A percentile compares a stretch with the other conserved stretches of the same genome.
phyloP scores from a whole-genome alignment of 2,113 vertebrate genomes.

The Pycnonotus jocosus region DNA sequence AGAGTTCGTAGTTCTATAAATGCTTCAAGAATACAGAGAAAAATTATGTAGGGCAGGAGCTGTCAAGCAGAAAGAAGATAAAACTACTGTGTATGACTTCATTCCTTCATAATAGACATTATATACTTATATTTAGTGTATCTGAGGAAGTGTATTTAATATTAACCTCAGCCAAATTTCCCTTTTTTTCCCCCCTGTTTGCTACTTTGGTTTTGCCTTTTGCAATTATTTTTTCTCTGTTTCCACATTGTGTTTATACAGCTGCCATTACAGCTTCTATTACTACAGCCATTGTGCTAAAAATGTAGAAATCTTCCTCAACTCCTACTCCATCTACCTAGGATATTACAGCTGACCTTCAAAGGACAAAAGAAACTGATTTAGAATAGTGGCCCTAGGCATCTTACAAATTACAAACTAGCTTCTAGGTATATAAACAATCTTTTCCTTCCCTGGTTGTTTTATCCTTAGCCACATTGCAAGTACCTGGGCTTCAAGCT shows the following conservation, averaged over 20 bases:
- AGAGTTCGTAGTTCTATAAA: neutral
- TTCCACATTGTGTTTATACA: neutral
- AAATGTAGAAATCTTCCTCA: neutral
- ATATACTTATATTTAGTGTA: neutral
- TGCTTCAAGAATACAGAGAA: neutral
- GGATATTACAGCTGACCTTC: neutral
- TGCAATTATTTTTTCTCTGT: neutral
- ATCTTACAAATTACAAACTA: neutral
- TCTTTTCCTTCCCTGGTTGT: neutral
- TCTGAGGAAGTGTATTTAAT: neutral
- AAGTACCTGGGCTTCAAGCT: conserved; percentile 76
- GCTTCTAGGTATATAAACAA: neutral
- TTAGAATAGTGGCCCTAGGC: neutral
- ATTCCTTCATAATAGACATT: neutral
- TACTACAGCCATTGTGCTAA: neutral
- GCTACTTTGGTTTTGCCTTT: neutral
- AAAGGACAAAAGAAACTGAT: neutral
- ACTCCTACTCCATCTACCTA: neutral
- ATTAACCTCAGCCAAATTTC: neutral
- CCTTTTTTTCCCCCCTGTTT: neutral
- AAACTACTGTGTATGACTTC: neutral
- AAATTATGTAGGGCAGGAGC: neutral
- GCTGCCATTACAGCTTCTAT: neutral
- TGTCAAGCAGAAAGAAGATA: neutral
- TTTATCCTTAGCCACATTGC: conserved; percentile 70